Evolutionary conservation across 1,140 invertebrate species (phyloP), one percentile per base, ranked within the genome.

Genomic region (Brachionus manjavacas): DNA sequence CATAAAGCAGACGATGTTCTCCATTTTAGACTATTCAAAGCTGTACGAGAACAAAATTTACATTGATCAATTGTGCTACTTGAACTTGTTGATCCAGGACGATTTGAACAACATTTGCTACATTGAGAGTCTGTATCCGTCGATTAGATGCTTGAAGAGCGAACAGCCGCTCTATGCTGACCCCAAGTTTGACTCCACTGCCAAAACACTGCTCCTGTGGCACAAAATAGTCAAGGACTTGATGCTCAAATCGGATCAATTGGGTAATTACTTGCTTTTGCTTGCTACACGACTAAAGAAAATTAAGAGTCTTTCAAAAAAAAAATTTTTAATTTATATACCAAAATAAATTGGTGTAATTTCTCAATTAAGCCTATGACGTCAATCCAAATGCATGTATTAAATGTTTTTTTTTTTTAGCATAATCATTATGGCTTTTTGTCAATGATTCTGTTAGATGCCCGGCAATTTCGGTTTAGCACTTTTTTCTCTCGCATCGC

Each of bases 41-140:
- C 64, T 81, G 41, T 64, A 64, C n/a, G 79, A 60, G n/a, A 41
- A 81, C 25, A 60, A 81, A 23, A 28, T 60, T 9, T 81, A 81
- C 31, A 81, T 60, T 12, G 79, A 81, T 60, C 52, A 23, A 25
- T 31, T 64, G 31, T 64, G 52, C 41, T 81, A 81, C 20, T 39
- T 81, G 14, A 43, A 81, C 23, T 60, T 39, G 79, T 20, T 81
- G 16, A 41, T 81, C 16, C 16, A 81, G 16, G 79, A 81, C n/a
- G 25, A 43, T 23, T 46, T 81, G 20, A 60, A 81, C 23, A 60
- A 41, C 28, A 68, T 81, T 4, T 25, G 39, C 52, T 60, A 64
- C 39, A 81, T 81, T 41, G 79, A 81, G 41, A 60, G 79, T 39
- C 7, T 81, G n/a, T 81, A 81, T 81, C 79, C 79, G n/a, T 81